phyloP scores from a whole-genome alignment of 2,888 invertebrate genomes.

The Pteria penguin region DNA sequence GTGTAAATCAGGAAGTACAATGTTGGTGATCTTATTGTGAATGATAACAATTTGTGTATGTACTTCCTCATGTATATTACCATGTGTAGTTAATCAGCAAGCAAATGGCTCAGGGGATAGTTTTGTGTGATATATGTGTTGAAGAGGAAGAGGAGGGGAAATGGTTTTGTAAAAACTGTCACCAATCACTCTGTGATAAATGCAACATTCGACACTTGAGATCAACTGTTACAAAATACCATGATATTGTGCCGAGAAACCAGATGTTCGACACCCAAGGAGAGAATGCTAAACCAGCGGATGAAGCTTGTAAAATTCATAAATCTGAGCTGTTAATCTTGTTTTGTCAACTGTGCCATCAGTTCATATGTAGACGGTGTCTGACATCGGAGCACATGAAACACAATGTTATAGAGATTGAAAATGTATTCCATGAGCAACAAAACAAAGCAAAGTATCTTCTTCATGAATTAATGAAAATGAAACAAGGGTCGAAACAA shows the following conservation, averaged over 20 bases:
- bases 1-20: too few species aligned
- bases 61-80: too few species aligned
- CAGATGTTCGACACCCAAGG: not conserved
- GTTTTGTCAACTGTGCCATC: not conserved
- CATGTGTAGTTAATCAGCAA: too few species aligned
- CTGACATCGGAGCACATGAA: not conserved
- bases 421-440: not conserved
- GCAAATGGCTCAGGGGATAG: not conserved
- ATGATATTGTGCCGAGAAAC: not conserved
- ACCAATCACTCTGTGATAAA: not conserved
- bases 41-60: too few species aligned
- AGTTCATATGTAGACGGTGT: not conserved
- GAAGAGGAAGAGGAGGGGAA: not conserved
- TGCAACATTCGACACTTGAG: not conserved
- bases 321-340: not conserved
- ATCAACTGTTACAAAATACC: not conserved
- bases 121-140: not conserved
- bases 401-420: not conserved
- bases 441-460: not conserved
- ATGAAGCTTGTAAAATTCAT: not conserved
- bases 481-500: too few species aligned
- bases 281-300: not conserved
- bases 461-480: not conserved
- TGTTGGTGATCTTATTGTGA: too few species aligned
- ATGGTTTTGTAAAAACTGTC: not conserved